Percentiles rank a stretch among this genome's conserved stretches.
These are phyloP conservation scores for Carposina sasakii DNA, from an alignment of 1,140 invertebrate genomes.

Conservation along the genomic window DNA sequence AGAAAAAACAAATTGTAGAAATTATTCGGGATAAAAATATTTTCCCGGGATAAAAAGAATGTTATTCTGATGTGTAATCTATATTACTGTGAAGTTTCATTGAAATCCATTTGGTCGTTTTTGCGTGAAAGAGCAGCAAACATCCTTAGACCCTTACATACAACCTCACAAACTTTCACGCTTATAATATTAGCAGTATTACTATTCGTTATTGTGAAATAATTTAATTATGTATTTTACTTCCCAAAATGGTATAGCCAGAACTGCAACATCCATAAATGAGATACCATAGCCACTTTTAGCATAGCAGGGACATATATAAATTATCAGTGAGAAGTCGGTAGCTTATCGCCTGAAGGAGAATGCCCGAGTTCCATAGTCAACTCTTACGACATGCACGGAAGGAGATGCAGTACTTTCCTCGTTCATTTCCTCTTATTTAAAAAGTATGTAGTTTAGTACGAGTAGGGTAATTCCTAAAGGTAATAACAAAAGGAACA, in stretches of 20 bases:
- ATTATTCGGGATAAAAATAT: background rate
- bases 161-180: too few species aligned
- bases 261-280: background rate
- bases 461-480: background rate
- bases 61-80: conserved; percentile 10
- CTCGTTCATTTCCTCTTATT: too few species aligned
- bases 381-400: too few species aligned
- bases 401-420: too few species aligned
- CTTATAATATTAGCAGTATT: background rate
- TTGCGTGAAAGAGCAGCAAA: too few species aligned
- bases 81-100: background rate
- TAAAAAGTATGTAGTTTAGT: too few species aligned
- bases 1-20: background rate
- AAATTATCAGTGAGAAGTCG: background rate
- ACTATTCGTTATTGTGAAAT: background rate
- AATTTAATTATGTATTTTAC: background rate
- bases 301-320: background rate
- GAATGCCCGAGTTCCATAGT: too few species aligned
- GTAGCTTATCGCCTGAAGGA: too few species aligned
- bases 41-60: conserved; percentile 10
- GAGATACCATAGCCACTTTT: background rate
- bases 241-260: background rate
- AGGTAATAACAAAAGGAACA: background rate
- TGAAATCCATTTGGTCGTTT: background rate
- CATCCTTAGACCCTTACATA: too few species aligned